phyloP scores from a whole-genome alignment of 2,888 invertebrate species.

The Parapristionchus giblindavisi region DNA sequence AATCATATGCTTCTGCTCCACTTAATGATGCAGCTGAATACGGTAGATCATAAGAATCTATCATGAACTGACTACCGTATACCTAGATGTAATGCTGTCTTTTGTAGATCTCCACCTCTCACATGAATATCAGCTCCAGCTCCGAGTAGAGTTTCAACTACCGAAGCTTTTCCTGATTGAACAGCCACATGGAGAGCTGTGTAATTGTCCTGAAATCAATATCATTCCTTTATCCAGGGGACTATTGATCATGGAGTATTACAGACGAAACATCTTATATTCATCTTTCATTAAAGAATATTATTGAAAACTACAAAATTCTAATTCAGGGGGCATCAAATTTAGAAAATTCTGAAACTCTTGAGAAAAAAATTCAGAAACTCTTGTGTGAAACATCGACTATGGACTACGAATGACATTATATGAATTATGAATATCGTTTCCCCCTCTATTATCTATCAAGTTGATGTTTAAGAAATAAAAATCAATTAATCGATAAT shows the following conservation, averaged over 20 bases:
- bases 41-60: neutral
- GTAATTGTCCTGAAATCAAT: constrained; percentile 84
- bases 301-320: too few species aligned
- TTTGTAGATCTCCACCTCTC: constrained; percentile 79
- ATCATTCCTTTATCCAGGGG: neutral
- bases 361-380: too few species aligned
- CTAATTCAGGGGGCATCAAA: too few species aligned
- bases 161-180: constrained; percentile 71
- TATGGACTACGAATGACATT: too few species aligned
- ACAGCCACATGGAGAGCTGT: constrained; percentile 98
- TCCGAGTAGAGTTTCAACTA: constrained; percentile 78
- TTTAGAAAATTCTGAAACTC: too few species aligned
- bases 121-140: constrained; percentile 97
- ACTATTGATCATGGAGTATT: neutral
- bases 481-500: too few species aligned
- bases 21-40: constrained; percentile 55
- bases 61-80: neutral
- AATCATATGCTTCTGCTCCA: constrained; percentile 82
- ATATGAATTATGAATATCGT: too few species aligned
- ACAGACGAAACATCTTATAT: neutral
- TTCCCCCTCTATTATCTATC: too few species aligned
- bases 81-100: constrained; percentile 95
- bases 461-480: too few species aligned
- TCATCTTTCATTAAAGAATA: neutral
- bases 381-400: too few species aligned